Percentiles rank a stretch among this genome's conserved stretches.
These are phyloP conservation scores for Cromileptes altivelis DNA, from an alignment of 2,113 vertebrate genomes.

Conservation along the genomic window DNA sequence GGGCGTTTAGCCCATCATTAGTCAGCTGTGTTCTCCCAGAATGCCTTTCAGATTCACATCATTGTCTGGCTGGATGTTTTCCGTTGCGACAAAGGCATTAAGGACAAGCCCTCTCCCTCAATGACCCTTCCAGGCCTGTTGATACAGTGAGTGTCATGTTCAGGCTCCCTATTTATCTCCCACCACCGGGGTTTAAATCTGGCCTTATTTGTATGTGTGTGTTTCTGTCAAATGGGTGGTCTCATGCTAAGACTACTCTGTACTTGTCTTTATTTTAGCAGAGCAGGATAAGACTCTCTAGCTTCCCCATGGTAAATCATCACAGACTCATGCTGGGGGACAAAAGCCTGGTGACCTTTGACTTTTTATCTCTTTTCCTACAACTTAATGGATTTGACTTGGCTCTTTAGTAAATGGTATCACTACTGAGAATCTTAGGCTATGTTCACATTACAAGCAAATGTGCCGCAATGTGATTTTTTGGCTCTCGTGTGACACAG, in stretches of 20 bases:
- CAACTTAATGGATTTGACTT: constrained; percentile 13
- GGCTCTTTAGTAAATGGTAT: constrained; percentile 2
- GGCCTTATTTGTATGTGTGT: constrained; percentile 29
- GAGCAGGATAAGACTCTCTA: constrained; percentile 21
- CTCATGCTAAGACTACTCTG: constrained; percentile 25
- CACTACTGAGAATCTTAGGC: neutral
- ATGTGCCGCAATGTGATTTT: no score
- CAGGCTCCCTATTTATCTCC: constrained; percentile 49
- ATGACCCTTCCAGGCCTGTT: constrained; percentile 35
- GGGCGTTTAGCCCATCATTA: constrained; percentile 12
- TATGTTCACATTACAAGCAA: no score
- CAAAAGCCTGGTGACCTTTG: constrained; percentile 32
- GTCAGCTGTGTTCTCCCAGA: constrained; percentile 49
- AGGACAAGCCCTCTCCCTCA: constrained; percentile 34
- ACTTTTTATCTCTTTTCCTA: constrained; percentile 29
- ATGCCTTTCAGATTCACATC: constrained; percentile 46
- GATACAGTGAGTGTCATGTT: constrained; percentile 48
- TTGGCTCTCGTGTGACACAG: no score
- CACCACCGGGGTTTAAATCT: constrained; percentile 53
- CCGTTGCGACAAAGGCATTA: constrained; percentile 43
- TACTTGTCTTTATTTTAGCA: constrained; percentile 1
- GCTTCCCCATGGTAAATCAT: constrained; percentile 15
- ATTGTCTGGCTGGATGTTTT: constrained; percentile 50
- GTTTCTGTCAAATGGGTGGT: constrained; percentile 53
- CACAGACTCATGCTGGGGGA: constrained; percentile 22